Percentiles rank a stretch among this genome's conserved stretches.
Evolutionary conservation across 2,113 vertebrate species (phyloP).

Genomic region (Pontoporia blainvillei): DNA sequence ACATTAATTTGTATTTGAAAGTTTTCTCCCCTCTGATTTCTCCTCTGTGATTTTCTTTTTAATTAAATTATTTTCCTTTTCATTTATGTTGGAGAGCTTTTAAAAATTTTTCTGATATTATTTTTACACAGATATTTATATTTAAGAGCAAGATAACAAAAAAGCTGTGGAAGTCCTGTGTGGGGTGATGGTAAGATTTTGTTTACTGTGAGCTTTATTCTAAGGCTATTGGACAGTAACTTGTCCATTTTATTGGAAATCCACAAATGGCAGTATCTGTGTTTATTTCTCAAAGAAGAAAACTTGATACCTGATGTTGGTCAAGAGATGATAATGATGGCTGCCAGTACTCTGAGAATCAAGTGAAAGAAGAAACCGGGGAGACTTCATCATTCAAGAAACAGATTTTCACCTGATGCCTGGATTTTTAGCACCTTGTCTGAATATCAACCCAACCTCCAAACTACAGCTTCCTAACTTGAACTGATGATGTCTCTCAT

Average conservation of each 20-base stretch:
- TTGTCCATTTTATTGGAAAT: neutral
- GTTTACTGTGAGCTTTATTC: neutral
- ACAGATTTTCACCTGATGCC: neutral
- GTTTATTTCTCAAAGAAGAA: neutral
- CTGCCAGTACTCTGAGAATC: neutral
- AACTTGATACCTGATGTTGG: neutral
- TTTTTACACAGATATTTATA: neutral
- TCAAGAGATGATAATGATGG: neutral
- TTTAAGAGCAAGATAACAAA: neutral
- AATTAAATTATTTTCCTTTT: neutral
- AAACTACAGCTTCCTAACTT: neutral
- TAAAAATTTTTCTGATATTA: neutral
- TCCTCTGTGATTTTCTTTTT: neutral
- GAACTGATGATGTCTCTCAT: neutral
- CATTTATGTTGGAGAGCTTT: neutral
- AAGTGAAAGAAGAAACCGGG: neutral
- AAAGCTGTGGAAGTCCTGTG: neutral
- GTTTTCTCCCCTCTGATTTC: neutral
- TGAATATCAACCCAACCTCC: neutral
- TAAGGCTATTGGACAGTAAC: neutral
- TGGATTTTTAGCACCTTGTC: neutral
- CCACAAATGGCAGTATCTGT: neutral
- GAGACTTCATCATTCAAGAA: neutral
- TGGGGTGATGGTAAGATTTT: neutral
- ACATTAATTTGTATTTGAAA: neutral